Evolutionary conservation across 2,888 invertebrate genomes (phyloP).

Genomic region (Noctua comes): DNA sequence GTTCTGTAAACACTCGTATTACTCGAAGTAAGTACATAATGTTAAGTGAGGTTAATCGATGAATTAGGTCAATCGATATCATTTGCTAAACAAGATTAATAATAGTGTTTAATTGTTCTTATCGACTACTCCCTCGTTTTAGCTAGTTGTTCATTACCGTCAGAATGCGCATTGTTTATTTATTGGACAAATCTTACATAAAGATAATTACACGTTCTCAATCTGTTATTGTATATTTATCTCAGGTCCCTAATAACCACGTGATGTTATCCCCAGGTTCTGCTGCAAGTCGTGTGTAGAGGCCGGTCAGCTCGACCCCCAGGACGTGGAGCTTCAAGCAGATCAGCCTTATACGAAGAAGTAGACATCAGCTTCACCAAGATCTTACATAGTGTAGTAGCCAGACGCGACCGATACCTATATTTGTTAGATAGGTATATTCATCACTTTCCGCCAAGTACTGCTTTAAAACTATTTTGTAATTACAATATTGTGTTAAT

Average conservation of each 20-base stretch:
- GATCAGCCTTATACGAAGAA: conserved; percentile 76
- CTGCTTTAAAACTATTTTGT: conserved; percentile 38
- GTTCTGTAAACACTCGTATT: conserved; percentile 97
- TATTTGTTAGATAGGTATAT: conserved; percentile 1
- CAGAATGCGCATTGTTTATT: conserved; percentile 9
- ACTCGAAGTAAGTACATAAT: conserved; percentile 91
- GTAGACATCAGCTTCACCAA: conserved; percentile 61
- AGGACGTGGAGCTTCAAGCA: conserved; percentile 75
- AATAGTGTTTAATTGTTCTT: conserved; percentile 24
- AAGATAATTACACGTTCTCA: not conserved
- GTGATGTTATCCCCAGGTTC: conserved; percentile 88
- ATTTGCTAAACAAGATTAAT: conserved; percentile 22
- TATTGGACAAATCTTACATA: not conserved
- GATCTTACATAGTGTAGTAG: conserved; percentile 46
- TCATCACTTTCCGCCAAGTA: conserved; percentile 1
- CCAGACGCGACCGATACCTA: conserved; percentile 51
- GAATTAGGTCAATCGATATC: conserved; percentile 44
- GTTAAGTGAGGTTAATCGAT: conserved; percentile 40
- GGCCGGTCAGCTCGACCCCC: conserved; percentile 93
- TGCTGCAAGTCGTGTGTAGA: conserved; percentile 98
- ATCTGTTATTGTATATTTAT: not conserved
- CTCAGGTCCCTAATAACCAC: not conserved
- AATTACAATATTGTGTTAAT: conserved; percentile 35
- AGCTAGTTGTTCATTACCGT: not conserved
- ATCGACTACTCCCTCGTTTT: conserved; percentile 6